Conservation (phyloP, 1,140 invertebrate species). For the Sesamia nonagrioides region DNA sequence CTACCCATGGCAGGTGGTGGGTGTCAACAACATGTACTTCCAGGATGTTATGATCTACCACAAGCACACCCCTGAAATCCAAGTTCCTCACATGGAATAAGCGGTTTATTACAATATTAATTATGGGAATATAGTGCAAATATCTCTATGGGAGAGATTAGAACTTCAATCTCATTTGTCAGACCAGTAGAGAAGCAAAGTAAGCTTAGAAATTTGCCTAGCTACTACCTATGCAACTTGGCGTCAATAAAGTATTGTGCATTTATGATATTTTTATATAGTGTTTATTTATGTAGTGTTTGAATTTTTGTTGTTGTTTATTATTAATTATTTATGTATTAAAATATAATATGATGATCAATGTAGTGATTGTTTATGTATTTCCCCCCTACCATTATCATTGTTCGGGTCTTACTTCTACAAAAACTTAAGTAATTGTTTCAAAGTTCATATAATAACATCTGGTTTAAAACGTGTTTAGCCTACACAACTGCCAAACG, state of each 20-base stretch:
- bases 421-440: too few relatives aligned
- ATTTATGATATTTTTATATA: not conserved
- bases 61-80: slow-evolving; percentile 87
- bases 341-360: slow-evolving; percentile 29
- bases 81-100: slow-evolving; percentile 55
- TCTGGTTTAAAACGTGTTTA: too few relatives aligned
- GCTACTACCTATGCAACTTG: not conserved
- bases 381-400: slow-evolving; percentile 4
- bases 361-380: slow-evolving; percentile 12
- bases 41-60: slow-evolving; percentile 90
- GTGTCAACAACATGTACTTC: slow-evolving; percentile 88
- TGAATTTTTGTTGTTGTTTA: slow-evolving; percentile 19
- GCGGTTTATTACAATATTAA: too few relatives aligned
- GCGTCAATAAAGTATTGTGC: not conserved
- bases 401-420: too few relatives aligned
- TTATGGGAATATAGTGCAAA: too few relatives aligned
- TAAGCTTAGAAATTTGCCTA: not conserved
- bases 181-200: not conserved
- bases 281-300: slow-evolving; percentile 19
- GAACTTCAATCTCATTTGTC: too few relatives aligned
- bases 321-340: not conserved
- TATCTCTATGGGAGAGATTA: too few relatives aligned
- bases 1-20: slow-evolving; percentile 86
- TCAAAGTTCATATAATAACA: too few relatives aligned
- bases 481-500: too few relatives aligned